phyloP scores from a whole-genome alignment of 2,888 invertebrate species.

The Andrena bicolor region DNA sequence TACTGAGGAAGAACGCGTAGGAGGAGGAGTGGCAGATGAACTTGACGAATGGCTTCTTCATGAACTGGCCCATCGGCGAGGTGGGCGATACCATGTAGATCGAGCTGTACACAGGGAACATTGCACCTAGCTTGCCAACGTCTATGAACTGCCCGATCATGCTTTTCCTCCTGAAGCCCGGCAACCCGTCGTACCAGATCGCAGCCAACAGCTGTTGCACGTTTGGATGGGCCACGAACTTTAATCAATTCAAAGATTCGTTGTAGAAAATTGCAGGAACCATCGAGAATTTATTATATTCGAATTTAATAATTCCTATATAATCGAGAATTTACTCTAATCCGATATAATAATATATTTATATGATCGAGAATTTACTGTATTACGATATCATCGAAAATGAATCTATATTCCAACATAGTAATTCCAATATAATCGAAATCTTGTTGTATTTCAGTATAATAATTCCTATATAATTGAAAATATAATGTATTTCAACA shows the following conservation, averaged over 20 bases:
- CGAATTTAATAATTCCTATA: too few species aligned
- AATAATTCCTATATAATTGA: too few species aligned
- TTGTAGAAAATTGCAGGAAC: not conserved
- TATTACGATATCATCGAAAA: too few species aligned
- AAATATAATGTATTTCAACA: too few species aligned
- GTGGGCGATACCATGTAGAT: constrained; percentile 97
- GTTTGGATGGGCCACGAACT: constrained; percentile 99
- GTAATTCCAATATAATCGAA: too few species aligned
- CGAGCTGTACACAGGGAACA: constrained; percentile 97
- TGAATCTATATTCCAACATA: too few species aligned
- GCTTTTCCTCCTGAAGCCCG: constrained; percentile 97
- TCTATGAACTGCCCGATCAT: constrained; percentile 95
- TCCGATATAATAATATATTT: too few species aligned
- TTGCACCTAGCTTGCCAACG: constrained; percentile 93
- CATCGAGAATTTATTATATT: too few species aligned
- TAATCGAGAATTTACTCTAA: too few species aligned
- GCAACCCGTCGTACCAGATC: constrained; percentile 99
- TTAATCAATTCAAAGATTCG: constrained; percentile 75
- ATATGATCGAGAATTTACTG: too few species aligned
- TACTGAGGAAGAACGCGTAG: constrained; percentile 97
- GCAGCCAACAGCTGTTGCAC: constrained; percentile 98
- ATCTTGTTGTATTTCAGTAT: too few species aligned
- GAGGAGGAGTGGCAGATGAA: constrained; percentile 99
- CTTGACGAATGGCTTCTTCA: constrained; percentile 99
- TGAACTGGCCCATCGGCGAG: constrained; percentile 94